phyloP scores from a whole-genome alignment of 2,113 vertebrate species.

The Symphodus melops region DNA sequence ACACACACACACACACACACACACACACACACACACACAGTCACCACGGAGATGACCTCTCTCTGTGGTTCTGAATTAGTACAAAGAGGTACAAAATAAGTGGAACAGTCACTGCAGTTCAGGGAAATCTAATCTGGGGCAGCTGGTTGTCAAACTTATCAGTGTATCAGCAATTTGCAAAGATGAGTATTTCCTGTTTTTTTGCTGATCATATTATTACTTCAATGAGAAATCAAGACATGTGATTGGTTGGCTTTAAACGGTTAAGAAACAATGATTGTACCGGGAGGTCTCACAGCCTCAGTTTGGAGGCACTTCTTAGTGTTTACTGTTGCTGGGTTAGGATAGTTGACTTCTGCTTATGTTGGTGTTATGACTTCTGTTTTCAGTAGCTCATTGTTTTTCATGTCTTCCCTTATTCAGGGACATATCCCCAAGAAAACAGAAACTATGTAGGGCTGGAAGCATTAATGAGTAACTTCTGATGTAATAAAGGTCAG shows the following conservation, averaged over 20 bases:
- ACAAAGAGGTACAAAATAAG: slow-evolving; percentile 52
- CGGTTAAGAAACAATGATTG: background rate
- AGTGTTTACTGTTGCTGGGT: no score
- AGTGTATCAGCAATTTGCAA: background rate
- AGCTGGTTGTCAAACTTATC: background rate
- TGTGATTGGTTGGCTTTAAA: background rate
- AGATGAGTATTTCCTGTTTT: background rate
- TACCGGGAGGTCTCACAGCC: no score
- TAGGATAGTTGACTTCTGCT: no score
- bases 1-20: slow-evolving; percentile 1
- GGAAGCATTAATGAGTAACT: no score
- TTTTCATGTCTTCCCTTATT: no score
- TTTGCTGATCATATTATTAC: background rate
- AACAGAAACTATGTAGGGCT: no score
- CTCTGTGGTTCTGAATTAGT: slow-evolving; percentile 18
- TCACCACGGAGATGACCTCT: slow-evolving; percentile 37
- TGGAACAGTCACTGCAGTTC: slow-evolving; percentile 39
- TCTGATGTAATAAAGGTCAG: no score
- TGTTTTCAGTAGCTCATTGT: no score
- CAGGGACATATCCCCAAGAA: no score
- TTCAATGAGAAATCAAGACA: background rate
- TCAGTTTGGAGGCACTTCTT: no score
- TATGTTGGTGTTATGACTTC: no score
- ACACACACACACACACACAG: background rate
- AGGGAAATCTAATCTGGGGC: slow-evolving; percentile 40